Evolutionary conservation across 1,140 invertebrate genomes (phyloP), one percentile per base, ranked within the genome.

Genomic region (Atta texana): DNA sequence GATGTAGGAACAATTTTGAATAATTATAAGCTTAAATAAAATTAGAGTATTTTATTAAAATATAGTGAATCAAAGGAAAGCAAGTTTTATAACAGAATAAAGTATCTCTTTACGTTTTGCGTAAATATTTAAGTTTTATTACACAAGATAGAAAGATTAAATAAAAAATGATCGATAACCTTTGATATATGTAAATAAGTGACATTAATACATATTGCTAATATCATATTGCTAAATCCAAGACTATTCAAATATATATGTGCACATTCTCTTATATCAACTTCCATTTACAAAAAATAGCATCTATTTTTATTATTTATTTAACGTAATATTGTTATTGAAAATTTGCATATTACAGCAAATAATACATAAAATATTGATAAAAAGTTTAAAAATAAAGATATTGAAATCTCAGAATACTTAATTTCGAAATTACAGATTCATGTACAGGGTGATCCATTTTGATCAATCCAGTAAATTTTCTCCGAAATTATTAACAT

Each of bases 391-490:
- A 51, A 44, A 24, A 21, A 1, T 16, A 61, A 72, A 57, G 6
- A 84, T 24, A 74, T 84, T 75, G 39, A 84, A 77, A 71, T 85
- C 68, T 77, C 63, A 77, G 34, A 16, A 34, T 18, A 57, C 51
- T 84, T 66, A 16, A 64, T 14, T 7, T 64, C 8, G 49, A 64
- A 34, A 66, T 24, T 44, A 39, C 63, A 78, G 34, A 63, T 86
- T 71, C 44, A 84, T 63, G 39, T 44, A 44, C 39, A 44, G 2
- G 2, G 39, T 44, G 39, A 10, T 44, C 1, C 8, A 44, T 44
- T 44, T 44, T 10, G 7, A 44, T 44, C 39, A 44, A 44, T 44
- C 8, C 39, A 44, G 2, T 44, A 2, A 10, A 44, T 44, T 44
- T 44, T 44, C 39, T 44, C 8, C 10, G 7, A 44, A 44, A 44